Percentiles rank a stretch among this genome's conserved stretches.
These are phyloP conservation scores for Trilocha varians DNA, from an alignment of 2,888 invertebrate species.

Conservation along the genomic window DNA sequence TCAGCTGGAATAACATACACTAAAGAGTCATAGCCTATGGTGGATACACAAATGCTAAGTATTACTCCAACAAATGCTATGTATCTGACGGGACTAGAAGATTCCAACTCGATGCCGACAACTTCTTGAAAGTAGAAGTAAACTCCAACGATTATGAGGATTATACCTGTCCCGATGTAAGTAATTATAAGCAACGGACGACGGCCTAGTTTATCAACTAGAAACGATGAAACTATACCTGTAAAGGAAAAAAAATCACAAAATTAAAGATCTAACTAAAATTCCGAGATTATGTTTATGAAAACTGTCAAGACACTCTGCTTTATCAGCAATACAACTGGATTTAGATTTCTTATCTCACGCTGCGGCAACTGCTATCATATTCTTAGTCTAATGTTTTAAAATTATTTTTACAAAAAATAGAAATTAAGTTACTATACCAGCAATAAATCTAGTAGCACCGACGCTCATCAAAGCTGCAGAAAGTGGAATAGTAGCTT, in stretches of 20 bases:
- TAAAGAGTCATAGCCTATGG: slow-evolving; percentile 62
- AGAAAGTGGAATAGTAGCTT: slow-evolving; percentile 25
- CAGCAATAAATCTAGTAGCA: slow-evolving; percentile 37
- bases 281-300: too few species aligned
- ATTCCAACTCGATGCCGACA: slow-evolving; percentile 22
- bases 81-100: slow-evolving; percentile 34
- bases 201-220: slow-evolving; percentile 56
- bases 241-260: too few species aligned
- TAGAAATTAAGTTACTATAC: slow-evolving; percentile 16
- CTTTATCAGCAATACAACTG: too few species aligned
- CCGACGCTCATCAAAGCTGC: slow-evolving; percentile 48
- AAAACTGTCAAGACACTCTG: too few species aligned
- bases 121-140: slow-evolving; percentile 53
- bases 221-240: slow-evolving; percentile 47
- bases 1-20: slow-evolving; percentile 69
- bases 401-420: too few species aligned
- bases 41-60: slow-evolving; percentile 36
- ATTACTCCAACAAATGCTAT: slow-evolving; percentile 55
- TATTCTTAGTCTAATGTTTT: too few species aligned
- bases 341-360: too few species aligned
- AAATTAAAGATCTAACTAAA: too few species aligned
- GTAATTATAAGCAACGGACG: slow-evolving; percentile 60
- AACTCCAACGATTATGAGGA: slow-evolving; percentile 31
- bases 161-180: slow-evolving; percentile 37
- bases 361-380: too few species aligned